Percentiles rank a stretch among this genome's conserved stretches.
These are phyloP conservation scores for Ceraclea dissimilis DNA, from an alignment of 2,888 invertebrate genomes.

Conservation along the genomic window DNA sequence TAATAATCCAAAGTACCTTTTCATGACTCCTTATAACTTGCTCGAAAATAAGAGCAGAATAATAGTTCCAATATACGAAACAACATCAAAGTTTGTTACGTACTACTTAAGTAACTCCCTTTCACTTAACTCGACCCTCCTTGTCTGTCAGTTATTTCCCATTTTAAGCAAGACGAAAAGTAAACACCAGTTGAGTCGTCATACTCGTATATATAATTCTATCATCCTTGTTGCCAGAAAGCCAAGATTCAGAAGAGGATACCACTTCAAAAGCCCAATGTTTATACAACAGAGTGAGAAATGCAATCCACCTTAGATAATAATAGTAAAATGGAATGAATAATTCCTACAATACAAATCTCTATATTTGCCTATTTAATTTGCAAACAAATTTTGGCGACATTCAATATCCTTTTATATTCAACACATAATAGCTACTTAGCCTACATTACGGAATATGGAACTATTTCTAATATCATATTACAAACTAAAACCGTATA, in stretches of 20 bases:
- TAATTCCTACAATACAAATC: not conserved
- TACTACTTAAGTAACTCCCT: no score
- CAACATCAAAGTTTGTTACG: no score
- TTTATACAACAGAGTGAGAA: constrained; percentile 11
- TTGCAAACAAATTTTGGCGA: not conserved
- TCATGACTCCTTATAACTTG: no score
- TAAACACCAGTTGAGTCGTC: constrained; percentile 17
- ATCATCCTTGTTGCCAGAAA: not conserved
- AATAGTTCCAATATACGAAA: no score
- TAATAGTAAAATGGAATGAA: not conserved
- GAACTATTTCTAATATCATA: no score
- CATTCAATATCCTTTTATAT: not conserved
- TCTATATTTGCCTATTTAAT: not conserved
- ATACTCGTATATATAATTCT: no score
- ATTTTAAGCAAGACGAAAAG: constrained; percentile 25
- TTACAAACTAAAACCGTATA: no score
- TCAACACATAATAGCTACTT: no score
- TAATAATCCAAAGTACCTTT: no score
- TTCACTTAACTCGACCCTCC: no score
- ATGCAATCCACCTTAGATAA: constrained; percentile 5
- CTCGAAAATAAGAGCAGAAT: no score
- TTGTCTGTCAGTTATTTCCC: constrained; percentile 20
- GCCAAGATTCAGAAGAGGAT: not conserved
- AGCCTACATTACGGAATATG: no score
- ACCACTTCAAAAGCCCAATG: constrained; percentile 2